These are phyloP conservation scores for Latrodectus geometricus DNA, from an alignment of 1,140 invertebrate species.

Conservation along the genomic window DNA sequence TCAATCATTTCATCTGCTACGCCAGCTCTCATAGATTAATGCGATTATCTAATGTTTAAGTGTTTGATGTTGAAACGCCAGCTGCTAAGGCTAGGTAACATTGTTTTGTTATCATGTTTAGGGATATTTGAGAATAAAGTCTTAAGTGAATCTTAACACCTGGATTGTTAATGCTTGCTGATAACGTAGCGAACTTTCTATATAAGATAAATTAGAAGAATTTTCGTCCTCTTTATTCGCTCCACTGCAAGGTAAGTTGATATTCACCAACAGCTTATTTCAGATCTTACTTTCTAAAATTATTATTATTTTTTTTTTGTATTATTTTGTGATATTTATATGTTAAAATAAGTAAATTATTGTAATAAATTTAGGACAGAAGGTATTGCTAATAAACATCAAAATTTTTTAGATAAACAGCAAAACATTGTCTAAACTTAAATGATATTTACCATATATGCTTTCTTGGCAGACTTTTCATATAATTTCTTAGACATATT, in stretches of 20 bases:
- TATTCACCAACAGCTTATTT: too few relatives aligned
- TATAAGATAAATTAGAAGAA: background rate
- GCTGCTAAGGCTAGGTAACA: slow-evolving; percentile 4
- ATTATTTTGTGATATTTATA: too few relatives aligned
- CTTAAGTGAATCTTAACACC: slow-evolving; percentile 11
- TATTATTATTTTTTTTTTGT: too few relatives aligned
- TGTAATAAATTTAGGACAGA: too few relatives aligned
- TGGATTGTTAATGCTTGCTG: background rate
- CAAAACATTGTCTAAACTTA: too few relatives aligned
- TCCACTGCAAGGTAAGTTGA: slow-evolving; percentile 7
- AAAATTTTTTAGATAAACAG: too few relatives aligned
- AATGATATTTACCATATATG: too few relatives aligned
- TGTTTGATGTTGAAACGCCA: slow-evolving; percentile 24
- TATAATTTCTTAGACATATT: too few relatives aligned
- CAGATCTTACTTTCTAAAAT: too few relatives aligned
- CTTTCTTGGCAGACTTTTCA: too few relatives aligned
- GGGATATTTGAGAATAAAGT: background rate
- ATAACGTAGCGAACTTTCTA: background rate
- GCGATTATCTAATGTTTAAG: slow-evolving; percentile 12
- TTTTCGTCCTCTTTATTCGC: slow-evolving; percentile 7
- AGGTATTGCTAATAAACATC: too few relatives aligned
- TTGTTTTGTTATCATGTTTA: background rate
- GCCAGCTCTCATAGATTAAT: background rate
- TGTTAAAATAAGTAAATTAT: too few relatives aligned
- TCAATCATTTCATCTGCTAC: slow-evolving; percentile 13